phyloP scores from a whole-genome alignment of 2,113 vertebrate genomes.

The Pungitius pungitius region DNA sequence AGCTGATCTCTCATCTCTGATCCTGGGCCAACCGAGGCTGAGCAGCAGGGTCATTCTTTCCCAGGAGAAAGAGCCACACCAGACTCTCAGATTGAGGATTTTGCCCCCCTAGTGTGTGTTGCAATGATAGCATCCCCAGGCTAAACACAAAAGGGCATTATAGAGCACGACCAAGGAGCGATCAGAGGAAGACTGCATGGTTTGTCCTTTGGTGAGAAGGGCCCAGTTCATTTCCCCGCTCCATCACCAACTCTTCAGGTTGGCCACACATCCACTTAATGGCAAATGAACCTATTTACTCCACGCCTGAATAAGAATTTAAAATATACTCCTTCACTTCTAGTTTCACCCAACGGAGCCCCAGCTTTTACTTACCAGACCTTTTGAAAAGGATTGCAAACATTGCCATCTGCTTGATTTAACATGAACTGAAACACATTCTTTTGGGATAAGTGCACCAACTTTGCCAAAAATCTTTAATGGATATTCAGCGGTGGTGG shows the following conservation, averaged over 20 bases:
- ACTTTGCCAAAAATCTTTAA: constrained; percentile 52
- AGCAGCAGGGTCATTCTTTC: constrained; percentile 50
- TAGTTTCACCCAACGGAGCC: constrained; percentile 22
- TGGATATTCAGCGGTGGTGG: constrained; percentile 43
- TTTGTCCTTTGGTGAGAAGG: constrained; percentile 68
- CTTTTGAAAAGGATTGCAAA: constrained; percentile 59
- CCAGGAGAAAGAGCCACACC: constrained; percentile 44
- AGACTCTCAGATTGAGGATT: constrained; percentile 36
- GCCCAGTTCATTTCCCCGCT: constrained; percentile 23
- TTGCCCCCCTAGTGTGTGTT: constrained; percentile 56
- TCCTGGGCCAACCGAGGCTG: constrained; percentile 45
- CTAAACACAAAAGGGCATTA: constrained; percentile 68
- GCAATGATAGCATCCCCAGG: constrained; percentile 63
- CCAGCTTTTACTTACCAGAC: constrained; percentile 60
- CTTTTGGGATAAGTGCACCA: constrained; percentile 59
- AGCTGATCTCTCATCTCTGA: constrained; percentile 68
- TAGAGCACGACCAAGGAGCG: constrained; percentile 62
- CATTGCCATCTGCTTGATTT: constrained; percentile 63
- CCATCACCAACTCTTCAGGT: constrained; percentile 11
- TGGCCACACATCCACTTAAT: constrained; percentile 45
- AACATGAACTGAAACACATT: constrained; percentile 61
- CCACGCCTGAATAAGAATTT: constrained; percentile 16
- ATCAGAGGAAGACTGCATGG: constrained; percentile 68
- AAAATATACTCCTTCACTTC: constrained; percentile 31
- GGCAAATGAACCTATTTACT: constrained; percentile 33